Base-by-base conservation (phyloP, 2,113 vertebrate genomes). In the Dasypus novemcinctus region DNA sequence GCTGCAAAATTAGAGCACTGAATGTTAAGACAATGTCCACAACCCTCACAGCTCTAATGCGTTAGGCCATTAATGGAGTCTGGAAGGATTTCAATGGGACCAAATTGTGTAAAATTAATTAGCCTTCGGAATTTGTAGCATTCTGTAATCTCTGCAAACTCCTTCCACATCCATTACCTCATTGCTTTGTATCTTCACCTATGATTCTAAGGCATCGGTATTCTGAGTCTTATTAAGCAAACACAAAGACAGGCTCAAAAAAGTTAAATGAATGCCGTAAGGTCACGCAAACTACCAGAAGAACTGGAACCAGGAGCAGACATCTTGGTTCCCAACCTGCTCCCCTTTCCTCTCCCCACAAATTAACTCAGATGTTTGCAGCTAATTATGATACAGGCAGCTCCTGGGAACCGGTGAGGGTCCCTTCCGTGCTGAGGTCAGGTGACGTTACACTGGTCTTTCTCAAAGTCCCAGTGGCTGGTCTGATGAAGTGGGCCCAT, bases 71-170 rank as follows among this genome's bases (percentile, higher is more conserved):
- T 3, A 27, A 63, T 10, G 4, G 33, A 36, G 27, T 31, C 57
- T n/a, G 36, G 33, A 82, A 82, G 15, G 21, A 75, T 27, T 46
- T 46, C 83, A 90, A 79, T 64, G 27, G 49, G 43, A 63, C 64
- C 79, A 33, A 59, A 75, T 59, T 27, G 12, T 25, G 21, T 31
- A 90, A 33, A 78, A 90, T 18, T 1, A 46, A 91, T 23, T 59
- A 36, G 13, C 25, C 1, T 31, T 84, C 66, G 27, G 59, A 95
- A 88, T 27, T 52, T 5, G 57, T 12, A 33, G 23, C 13, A 33
- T 72, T 76, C 66, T 68, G 11, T 49, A 54, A 92, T 71, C 21
- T 90, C 91, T 49, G 43, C 38, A 93, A 90, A 96, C 64, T 69
- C 75, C 11, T n/a, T 41, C 83, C 59, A 20, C 11, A 33, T 54